Conservation (phyloP, 2,797 vertebrate genomes). For the Propithecus perrieri region DNA sequence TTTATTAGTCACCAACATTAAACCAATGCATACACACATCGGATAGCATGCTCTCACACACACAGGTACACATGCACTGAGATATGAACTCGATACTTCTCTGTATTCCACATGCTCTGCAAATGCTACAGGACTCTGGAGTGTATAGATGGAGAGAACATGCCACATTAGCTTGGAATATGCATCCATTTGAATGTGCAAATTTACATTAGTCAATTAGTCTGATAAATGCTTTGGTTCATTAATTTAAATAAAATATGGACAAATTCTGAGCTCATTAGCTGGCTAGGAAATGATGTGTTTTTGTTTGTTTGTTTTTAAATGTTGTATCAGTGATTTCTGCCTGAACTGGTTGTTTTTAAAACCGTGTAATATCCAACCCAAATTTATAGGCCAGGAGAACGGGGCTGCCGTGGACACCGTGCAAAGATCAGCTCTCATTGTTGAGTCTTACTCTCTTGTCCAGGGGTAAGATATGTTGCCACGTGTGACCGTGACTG, state of each 20-base stretch:
- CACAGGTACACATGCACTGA: background rate
- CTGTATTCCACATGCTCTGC: background rate
- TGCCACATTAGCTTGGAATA: slow-evolving; percentile 17
- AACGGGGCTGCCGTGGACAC: background rate
- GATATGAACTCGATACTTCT: background rate
- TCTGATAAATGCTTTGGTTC: background rate
- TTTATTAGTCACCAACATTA: background rate
- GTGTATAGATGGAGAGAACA: background rate
- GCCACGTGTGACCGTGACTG: accelerated
- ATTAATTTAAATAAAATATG: slow-evolving; percentile 55
- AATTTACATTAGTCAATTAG: slow-evolving; percentile 38
- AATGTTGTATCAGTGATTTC: background rate
- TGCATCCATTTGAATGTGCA: background rate
- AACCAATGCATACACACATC: background rate
- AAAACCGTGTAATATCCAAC: background rate
- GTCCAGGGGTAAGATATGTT: background rate
- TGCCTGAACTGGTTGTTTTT: background rate
- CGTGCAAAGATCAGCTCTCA: background rate
- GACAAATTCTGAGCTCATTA: slow-evolving; percentile 18
- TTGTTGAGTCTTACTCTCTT: background rate
- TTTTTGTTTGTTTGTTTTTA: background rate
- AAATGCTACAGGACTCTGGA: background rate
- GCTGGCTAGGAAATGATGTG: background rate
- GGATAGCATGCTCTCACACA: background rate
- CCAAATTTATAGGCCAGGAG: background rate